These are phyloP conservation scores for Lumbricus terrestris DNA, from an alignment of 2,888 invertebrate genomes.

Conservation along the genomic window DNA sequence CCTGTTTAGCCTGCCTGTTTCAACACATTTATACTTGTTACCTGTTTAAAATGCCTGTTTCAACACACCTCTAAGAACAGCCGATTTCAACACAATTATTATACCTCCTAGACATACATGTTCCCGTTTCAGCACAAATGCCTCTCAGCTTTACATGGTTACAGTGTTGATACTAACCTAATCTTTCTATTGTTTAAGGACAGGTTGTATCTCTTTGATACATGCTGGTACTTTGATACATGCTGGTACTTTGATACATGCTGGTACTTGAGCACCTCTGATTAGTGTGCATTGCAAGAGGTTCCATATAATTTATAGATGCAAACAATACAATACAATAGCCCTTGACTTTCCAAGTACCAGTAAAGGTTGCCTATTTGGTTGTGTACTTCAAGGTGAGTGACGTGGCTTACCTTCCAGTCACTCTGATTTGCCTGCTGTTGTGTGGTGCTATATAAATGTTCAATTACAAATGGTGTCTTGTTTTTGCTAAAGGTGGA, in stretches of 20 bases:
- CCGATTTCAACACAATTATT: not conserved
- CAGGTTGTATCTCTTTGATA: not conserved
- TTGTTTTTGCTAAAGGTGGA: constrained; percentile 16
- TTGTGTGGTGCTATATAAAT: too few relatives aligned
- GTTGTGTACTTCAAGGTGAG: not conserved
- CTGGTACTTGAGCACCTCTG: not conserved
- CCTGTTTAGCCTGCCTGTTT: not conserved
- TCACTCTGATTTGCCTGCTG: too few relatives aligned
- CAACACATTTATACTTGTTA: not conserved
- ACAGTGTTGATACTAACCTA: too few relatives aligned
- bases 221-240: not conserved
- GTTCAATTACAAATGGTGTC: constrained; percentile 44
- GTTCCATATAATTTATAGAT: too few relatives aligned
- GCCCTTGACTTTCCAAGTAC: too few relatives aligned
- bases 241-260: not conserved
- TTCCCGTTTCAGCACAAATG: not conserved
- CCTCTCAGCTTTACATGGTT: not conserved
- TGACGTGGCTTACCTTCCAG: too few relatives aligned
- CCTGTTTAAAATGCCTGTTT: not conserved
- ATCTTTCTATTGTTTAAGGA: not conserved
- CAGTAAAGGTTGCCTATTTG: not conserved
- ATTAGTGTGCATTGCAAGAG: too few relatives aligned
- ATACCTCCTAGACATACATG: not conserved
- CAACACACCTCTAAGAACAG: not conserved
- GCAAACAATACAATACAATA: too few relatives aligned